Percentiles rank a stretch among this genome's conserved stretches.
phyloP scores from a whole-genome alignment of 2,113 vertebrate genomes.

The Sapajus apella region DNA sequence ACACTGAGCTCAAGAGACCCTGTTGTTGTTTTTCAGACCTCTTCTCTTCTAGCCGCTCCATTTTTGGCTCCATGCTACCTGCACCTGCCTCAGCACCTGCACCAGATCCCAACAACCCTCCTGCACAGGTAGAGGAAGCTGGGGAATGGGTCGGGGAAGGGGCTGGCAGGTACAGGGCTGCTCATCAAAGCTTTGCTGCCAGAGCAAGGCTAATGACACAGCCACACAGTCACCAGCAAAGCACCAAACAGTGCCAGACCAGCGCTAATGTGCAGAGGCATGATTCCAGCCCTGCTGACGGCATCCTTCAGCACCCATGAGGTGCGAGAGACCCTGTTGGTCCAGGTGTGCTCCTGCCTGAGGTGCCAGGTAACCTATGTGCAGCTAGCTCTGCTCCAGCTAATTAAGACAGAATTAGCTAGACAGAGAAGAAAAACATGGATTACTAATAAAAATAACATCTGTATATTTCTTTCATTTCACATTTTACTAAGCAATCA shows the following conservation, averaged over 20 bases:
- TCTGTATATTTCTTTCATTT: background rate
- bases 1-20: background rate
- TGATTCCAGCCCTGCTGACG: background rate
- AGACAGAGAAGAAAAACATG: background rate
- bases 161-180: background rate
- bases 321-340: background rate
- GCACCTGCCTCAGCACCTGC: slow-evolving; percentile 82
- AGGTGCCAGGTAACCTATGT: too few relatives aligned
- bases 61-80: slow-evolving; percentile 86
- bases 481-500: background rate
- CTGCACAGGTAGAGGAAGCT: slow-evolving; percentile 90
- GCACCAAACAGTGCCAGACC: background rate
- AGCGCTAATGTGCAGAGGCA: background rate
- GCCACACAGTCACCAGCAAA: background rate
- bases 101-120: slow-evolving; percentile 80
- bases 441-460: background rate
- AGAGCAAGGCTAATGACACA: background rate
- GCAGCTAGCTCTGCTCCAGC: background rate
- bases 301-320: accelerated
- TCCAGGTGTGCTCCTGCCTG: accelerated
- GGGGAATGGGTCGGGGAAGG: background rate
- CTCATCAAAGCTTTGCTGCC: background rate
- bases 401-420: background rate
- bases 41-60: slow-evolving; percentile 91
- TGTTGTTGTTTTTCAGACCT: slow-evolving; percentile 88